phyloP scores from a whole-genome alignment of 1,140 invertebrate species.

The Sarcophaga bullata region DNA sequence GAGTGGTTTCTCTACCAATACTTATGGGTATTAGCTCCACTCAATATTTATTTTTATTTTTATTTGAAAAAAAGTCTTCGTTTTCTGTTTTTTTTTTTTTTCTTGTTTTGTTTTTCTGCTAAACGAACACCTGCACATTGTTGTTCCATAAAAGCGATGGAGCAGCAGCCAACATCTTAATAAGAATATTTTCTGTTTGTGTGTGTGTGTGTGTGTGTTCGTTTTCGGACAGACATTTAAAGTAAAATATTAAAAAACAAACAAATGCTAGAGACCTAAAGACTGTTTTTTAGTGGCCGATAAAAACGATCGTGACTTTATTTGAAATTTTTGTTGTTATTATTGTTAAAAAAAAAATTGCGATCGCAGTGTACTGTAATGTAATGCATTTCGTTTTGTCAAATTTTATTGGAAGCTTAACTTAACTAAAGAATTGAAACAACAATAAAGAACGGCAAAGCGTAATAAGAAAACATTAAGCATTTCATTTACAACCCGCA shows the following conservation, averaged over 20 bases:
- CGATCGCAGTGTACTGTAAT: too few relatives aligned
- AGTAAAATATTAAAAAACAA: not conserved
- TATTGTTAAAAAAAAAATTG: not conserved
- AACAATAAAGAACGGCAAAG: too few relatives aligned
- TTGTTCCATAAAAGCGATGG: not conserved
- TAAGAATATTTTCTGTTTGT: not conserved
- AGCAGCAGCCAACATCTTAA: not conserved
- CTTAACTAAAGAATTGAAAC: too few relatives aligned
- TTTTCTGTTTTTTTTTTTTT: too few relatives aligned
- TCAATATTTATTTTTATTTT: not conserved
- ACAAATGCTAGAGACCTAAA: too few relatives aligned
- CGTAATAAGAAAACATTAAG: too few relatives aligned
- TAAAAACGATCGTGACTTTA: not conserved
- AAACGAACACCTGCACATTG: slow-evolving; percentile 12
- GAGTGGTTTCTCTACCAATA: not conserved
- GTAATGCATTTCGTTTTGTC: not conserved
- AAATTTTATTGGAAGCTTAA: not conserved
- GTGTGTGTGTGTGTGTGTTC: too few relatives aligned
- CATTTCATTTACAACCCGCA: too few relatives aligned
- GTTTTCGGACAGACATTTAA: not conserved
- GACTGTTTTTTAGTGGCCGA: too few relatives aligned
- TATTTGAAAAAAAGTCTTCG: too few relatives aligned
- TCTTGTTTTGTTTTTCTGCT: too few relatives aligned
- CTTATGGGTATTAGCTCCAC: not conserved
- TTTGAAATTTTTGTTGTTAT: not conserved